Evolutionary conservation across 2,113 vertebrate species (phyloP), one percentile per base, ranked within the genome.

Genomic region (Centropus bengalensis): DNA sequence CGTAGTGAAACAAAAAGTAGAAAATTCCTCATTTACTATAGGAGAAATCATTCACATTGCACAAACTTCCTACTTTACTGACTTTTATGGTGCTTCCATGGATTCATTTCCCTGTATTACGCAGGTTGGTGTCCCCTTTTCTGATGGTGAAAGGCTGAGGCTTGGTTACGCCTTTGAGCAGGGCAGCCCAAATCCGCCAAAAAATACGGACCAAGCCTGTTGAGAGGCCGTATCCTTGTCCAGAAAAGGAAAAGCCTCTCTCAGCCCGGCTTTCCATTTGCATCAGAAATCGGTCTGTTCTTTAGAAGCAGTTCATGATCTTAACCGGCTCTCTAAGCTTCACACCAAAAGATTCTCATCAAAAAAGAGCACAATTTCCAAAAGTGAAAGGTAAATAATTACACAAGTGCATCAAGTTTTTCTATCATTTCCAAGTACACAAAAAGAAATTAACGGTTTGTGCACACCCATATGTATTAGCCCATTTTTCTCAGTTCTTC

Each of bases 241-340:
- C 51, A 59, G 54, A 30, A 59, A 85, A 63, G 66, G 51, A 52
- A 5, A 36, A 68, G 30, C 8, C 33, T 68, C 52, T 70, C 75
- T 86, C 82, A 74, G 30, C 51, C 69, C 75, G 88, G 76, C 47
- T 95, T 83, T 55, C 40, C 16, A 75, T 78, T 95, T 91, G 85
- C 89, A 94, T 88, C 60, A 88, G 64, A 83, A 96, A 94, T 74
- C 60, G 85, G 75, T 33, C 44, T 71, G 52, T 68, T 96, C 68
- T 91, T 88, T 83, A 94, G 52, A 91, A 97, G 79, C 47, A 36
- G 30, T 90, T 83, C 1, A 3, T 56, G 67, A 94, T 78, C 71
- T 94, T 71, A 40, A 86, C 30, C n/a, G 49, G 76, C 88, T 85
- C 66, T 89, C 79, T 52, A 78, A 88, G 56, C 89, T 86, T 47